These are phyloP conservation scores for Selenia dentaria DNA, from an alignment of 2,888 invertebrate genomes.

Conservation along the genomic window DNA sequence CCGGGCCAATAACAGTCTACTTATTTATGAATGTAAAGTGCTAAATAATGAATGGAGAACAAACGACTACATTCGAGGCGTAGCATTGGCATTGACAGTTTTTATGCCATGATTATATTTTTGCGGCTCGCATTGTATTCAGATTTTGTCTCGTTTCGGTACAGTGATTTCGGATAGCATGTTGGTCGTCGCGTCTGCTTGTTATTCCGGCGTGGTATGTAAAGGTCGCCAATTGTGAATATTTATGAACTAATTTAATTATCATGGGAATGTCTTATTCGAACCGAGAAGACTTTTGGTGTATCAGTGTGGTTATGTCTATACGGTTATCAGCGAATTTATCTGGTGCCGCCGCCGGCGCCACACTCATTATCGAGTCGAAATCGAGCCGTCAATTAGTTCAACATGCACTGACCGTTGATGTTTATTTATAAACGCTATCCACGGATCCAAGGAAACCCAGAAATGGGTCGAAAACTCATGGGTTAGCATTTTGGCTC, in stretches of 20 bases:
- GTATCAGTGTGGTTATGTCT: constrained; percentile 37
- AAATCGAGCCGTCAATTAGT: constrained; percentile 58
- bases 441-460: constrained; percentile 23
- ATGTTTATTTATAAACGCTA: constrained; percentile 38
- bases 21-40: constrained; percentile 30
- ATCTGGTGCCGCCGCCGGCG: constrained; percentile 50
- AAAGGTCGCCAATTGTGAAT: constrained; percentile 47
- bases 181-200: constrained; percentile 6
- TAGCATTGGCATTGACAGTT: constrained; percentile 73
- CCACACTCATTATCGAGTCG: constrained; percentile 55
- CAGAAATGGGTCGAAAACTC: constrained; percentile 29
- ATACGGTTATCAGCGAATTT: constrained; percentile 52
- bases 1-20: background rate
- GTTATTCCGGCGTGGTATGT: constrained; percentile 47
- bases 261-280: constrained; percentile 21
- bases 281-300: constrained; percentile 6
- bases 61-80: constrained; percentile 46
- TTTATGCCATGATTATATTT: constrained; percentile 61
- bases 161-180: constrained; percentile 55
- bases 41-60: constrained; percentile 51
- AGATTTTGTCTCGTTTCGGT: constrained; percentile 63
- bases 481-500: too few species aligned
- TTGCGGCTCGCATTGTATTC: constrained; percentile 61
- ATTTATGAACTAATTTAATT: constrained; percentile 32
- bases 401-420: constrained; percentile 40